Percentiles rank a stretch among this genome's conserved stretches.
Conservation (phyloP, 1,140 invertebrate genomes). For the Lasioglossum albipes region DNA sequence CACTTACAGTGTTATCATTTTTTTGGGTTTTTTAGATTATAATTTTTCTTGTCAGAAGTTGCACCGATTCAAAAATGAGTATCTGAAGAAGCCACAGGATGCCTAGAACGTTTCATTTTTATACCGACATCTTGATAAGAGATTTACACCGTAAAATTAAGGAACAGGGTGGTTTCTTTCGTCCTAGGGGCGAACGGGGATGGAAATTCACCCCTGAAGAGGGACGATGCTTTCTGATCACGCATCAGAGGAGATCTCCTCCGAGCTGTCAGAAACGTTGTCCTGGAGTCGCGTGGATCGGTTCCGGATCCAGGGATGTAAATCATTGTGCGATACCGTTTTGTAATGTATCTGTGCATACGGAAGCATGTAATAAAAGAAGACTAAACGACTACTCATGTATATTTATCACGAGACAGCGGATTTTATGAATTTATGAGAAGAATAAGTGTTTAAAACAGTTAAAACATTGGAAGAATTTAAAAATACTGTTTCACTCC, state of each 20-base stretch:
- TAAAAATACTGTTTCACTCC: no score
- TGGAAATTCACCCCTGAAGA: not conserved
- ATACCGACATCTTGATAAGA: constrained; percentile 13
- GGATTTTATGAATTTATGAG: no score
- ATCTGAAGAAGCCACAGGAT: not conserved
- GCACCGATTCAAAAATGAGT: no score
- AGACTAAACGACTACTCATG: constrained; percentile 29
- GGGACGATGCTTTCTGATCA: constrained; percentile 13
- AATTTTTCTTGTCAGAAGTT: no score
- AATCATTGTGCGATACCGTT: constrained; percentile 66
- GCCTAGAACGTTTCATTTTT: constrained; percentile 26
- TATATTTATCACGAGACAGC: no score
- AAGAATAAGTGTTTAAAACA: no score
- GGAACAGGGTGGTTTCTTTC: no score
- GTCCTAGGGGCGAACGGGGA: not conserved
- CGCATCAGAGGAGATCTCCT: not conserved
- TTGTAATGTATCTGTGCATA: constrained; percentile 74
- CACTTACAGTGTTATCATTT: no score
- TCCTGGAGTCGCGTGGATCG: constrained; percentile 20
- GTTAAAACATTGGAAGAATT: no score
- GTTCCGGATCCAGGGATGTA: constrained; percentile 48
- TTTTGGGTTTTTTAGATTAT: no score
- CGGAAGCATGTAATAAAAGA: constrained; percentile 72
- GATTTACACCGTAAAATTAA: constrained; percentile 1
- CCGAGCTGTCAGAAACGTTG: constrained; percentile 7